phyloP scores from a whole-genome alignment of 2,797 vertebrate species.

The Phylloscopus collybita region DNA sequence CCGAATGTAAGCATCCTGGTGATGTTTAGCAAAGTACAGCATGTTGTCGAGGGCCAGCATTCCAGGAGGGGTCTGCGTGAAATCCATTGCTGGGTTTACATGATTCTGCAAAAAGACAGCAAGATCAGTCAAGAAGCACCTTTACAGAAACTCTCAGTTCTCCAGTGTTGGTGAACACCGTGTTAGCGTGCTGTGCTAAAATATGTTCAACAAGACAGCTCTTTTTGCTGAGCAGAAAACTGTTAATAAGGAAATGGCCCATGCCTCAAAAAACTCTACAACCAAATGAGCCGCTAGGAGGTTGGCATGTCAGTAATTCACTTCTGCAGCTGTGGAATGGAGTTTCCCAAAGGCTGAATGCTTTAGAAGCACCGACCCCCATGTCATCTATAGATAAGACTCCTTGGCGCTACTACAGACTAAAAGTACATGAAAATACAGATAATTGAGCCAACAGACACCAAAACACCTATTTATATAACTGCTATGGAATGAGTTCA shows the following conservation, averaged over 20 bases:
- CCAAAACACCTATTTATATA: background rate
- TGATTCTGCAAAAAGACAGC: conserved; percentile 84
- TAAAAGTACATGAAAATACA: background rate
- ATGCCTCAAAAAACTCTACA: background rate
- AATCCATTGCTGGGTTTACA: conserved; percentile 99
- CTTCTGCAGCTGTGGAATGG: background rate
- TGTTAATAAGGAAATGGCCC: background rate
- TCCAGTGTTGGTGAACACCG: accelerated
- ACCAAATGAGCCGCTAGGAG: background rate
- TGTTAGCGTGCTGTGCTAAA: background rate
- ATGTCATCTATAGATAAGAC: background rate
- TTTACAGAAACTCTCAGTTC: background rate
- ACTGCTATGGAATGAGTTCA: background rate
- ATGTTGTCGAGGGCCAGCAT: conserved; percentile 98
- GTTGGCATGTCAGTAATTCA: background rate
- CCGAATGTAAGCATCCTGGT: conserved; percentile 95
- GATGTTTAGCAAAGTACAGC: conserved; percentile 95
- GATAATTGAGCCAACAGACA: background rate
- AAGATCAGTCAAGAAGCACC: background rate
- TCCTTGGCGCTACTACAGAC: background rate
- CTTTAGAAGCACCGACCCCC: background rate
- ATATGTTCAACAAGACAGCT: background rate
- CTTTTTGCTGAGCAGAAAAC: background rate
- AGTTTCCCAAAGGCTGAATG: background rate
- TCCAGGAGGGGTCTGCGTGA: conserved; percentile 97